Evolutionary conservation across 2,888 invertebrate species (phyloP), one percentile per base, ranked within the genome.

Genomic region (Rhagophthalmus giganteus): DNA sequence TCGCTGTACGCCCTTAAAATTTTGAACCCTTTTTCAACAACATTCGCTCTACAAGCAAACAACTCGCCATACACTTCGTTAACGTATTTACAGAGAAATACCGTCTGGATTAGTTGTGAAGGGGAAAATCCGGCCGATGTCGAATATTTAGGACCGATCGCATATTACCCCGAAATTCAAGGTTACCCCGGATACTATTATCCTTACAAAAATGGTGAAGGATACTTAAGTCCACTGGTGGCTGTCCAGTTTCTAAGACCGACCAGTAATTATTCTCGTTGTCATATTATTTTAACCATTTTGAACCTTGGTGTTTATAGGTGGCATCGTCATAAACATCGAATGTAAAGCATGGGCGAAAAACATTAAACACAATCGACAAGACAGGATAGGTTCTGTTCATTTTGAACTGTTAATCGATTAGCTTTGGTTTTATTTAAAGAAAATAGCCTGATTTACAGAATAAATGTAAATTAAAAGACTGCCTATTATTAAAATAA

Each of bases 61-160:
- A n/a, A n/a, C n/a, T n/a, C n/a, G n/a, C n/a, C n/a, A n/a, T n/a
- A n/a, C n/a, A n/a, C n/a, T n/a, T n/a, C n/a, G n/a, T n/a, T n/a
- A n/a, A n/a, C n/a, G n/a, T n/a, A n/a, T n/a, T 74, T 76, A 12
- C 69, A 90, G 84, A 74, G 88, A 55, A 86, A 90, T 68, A 90
- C 90, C 64, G 83, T 96, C 59, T 95, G 94, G 88, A 84, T 97
- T 8, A 88, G 91, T 3, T 98, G 97, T 72, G 87, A 90, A 65
- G 97, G 97, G 33, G 95, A 95, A 80, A 92, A 90, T 74, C 89
- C 94, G 0, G 89, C 90, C 0, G 96, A 96, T 76, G 80, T 87
- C 51, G 96, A 97, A 75, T 91, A 94, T 74, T 83, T 96, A 57
- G 96, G 95, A 0, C 85, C 87, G 1, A 79, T 96, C 55, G 79